Conservation (phyloP, 2,113 vertebrate genomes). For the Ochotona curzoniae region DNA sequence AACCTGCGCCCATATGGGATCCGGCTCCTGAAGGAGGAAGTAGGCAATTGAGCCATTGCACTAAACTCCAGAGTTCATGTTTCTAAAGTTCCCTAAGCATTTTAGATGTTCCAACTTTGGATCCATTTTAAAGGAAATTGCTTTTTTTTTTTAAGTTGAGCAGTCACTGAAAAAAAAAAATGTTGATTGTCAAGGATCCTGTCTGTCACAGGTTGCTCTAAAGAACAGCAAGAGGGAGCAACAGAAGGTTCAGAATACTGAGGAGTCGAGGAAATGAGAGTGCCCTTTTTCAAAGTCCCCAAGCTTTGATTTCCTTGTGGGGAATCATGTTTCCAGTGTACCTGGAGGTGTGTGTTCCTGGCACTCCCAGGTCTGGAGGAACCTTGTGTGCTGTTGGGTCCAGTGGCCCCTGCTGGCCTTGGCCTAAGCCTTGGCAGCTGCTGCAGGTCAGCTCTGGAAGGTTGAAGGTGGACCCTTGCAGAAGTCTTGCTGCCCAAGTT, state of each 20-base stretch:
- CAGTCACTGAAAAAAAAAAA: neutral
- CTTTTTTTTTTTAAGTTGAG: neutral
- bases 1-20: no score
- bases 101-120: constrained; percentile 49
- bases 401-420: neutral
- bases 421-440: no score
- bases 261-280: neutral
- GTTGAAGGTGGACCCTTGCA: no score
- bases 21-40: no score
- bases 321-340: neutral
- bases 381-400: neutral
- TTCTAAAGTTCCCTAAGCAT: constrained; percentile 47
- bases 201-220: neutral
- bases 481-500: neutral
- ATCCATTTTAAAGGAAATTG: neutral
- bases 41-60: no score
- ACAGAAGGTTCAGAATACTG: neutral
- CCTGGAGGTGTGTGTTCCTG: neutral
- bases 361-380: neutral
- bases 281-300: neutral
- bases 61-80: neutral
- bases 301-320: neutral
- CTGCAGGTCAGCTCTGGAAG: neutral
- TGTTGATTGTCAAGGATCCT: neutral
- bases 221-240: neutral